Conservation (phyloP, 2,113 vertebrate genomes). For the Cichladusa arquata region DNA sequence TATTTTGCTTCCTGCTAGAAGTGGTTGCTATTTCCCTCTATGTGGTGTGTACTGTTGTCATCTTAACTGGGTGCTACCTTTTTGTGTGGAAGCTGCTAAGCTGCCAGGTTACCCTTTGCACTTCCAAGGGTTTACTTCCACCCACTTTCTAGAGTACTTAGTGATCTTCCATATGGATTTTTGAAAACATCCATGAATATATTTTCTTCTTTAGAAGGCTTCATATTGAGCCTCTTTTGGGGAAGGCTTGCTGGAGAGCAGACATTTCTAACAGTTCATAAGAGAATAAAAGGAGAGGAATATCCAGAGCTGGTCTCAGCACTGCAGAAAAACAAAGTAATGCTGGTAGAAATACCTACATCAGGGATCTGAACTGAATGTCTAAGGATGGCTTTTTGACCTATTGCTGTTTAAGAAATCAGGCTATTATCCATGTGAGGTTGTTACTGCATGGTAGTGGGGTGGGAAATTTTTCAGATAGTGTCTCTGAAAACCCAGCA, state of each 20-base stretch:
- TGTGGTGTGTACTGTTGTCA: neutral
- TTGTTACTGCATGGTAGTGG: neutral
- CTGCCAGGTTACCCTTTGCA: neutral
- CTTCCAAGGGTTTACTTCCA: neutral
- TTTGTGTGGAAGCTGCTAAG: rapidly evolving
- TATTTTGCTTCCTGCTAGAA: neutral
- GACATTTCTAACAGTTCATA: neutral
- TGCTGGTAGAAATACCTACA: neutral
- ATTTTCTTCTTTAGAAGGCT: neutral
- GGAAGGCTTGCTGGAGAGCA: neutral
- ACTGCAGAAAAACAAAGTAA: neutral
- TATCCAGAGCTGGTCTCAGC: neutral
- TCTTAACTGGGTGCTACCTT: neutral
- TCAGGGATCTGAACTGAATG: neutral
- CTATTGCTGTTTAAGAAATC: neutral
- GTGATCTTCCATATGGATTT: neutral
- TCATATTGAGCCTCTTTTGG: neutral
- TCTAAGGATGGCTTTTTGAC: neutral
- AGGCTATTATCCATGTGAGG: neutral
- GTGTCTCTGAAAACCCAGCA: neutral
- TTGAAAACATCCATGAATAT: neutral
- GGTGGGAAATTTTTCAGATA: neutral
- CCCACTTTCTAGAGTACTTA: neutral
- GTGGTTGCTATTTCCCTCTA: neutral
- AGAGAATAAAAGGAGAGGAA: neutral